A percentile compares a stretch with the other conserved stretches of the same genome.
phyloP scores from a whole-genome alignment of 2,888 invertebrate genomes.

The Dolomedes plantarius region DNA sequence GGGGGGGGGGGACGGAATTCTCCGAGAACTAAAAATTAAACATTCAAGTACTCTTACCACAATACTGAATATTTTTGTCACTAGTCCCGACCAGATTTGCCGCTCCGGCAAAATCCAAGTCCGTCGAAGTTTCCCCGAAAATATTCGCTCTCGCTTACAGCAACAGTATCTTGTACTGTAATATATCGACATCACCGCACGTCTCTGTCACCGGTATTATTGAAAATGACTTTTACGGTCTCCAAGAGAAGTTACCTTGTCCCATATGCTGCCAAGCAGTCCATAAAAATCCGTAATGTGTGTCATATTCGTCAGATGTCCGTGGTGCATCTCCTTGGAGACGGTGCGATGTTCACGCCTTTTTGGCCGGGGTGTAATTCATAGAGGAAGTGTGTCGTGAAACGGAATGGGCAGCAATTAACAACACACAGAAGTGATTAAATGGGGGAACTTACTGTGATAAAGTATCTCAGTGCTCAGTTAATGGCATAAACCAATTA shows the following conservation, averaged over 20 bases:
- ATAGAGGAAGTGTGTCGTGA: neutral
- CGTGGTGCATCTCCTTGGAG: neutral
- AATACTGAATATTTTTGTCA: no score
- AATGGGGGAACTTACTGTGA: neutral
- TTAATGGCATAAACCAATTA: neutral
- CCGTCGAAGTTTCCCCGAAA: no score
- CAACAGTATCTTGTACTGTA: no score
- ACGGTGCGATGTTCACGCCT: neutral
- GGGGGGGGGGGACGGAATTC: no score
- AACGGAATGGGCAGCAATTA: neutral
- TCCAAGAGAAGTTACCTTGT: neutral
- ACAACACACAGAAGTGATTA: neutral
- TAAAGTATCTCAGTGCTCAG: neutral
- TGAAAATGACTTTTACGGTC: constrained; percentile 14
- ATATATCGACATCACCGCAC: no score
- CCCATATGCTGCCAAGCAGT: neutral
- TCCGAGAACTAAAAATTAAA: no score
- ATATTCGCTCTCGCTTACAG: no score
- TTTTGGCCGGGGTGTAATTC: neutral
- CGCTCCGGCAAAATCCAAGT: no score
- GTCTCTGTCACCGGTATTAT: no score
- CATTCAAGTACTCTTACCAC: no score
- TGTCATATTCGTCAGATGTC: neutral
- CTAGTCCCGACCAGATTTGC: no score
- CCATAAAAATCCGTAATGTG: constrained; percentile 13